phyloP scores from a whole-genome alignment of 2,888 invertebrate genomes.

The Argyra leucocephala region DNA sequence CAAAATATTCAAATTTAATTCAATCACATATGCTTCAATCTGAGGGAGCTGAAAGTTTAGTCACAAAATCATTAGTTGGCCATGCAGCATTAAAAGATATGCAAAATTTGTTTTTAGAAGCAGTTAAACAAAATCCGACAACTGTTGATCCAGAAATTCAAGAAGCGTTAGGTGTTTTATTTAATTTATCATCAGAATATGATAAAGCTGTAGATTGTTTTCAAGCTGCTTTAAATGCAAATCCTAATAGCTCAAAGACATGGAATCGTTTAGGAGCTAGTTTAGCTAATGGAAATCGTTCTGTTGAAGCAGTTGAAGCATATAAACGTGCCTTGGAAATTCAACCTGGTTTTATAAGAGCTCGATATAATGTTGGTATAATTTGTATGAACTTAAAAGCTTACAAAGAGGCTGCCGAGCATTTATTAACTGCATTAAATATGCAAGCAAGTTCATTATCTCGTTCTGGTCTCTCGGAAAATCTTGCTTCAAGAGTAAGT shows the following conservation, averaged over 20 bases:
- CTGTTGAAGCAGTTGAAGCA: slow-evolving; percentile 93
- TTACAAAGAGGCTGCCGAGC: slow-evolving; percentile 90
- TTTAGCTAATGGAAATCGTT: slow-evolving; percentile 85
- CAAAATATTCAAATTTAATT: slow-evolving; percentile 68
- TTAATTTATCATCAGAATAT: slow-evolving; percentile 88
- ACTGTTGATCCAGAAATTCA: slow-evolving; percentile 83
- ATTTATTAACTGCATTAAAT: slow-evolving; percentile 85
- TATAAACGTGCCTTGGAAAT: slow-evolving; percentile 84
- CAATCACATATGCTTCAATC: slow-evolving; percentile 45
- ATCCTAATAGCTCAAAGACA: slow-evolving; percentile 67
- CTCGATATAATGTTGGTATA: slow-evolving; percentile 94
- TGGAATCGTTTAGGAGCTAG: slow-evolving; percentile 98
- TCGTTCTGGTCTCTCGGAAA: slow-evolving; percentile 50
- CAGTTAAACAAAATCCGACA: slow-evolving; percentile 65
- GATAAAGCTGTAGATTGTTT: slow-evolving; percentile 97
- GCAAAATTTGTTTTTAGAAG: slow-evolving; percentile 65
- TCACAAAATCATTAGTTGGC: slow-evolving; percentile 46
- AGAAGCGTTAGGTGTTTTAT: slow-evolving; percentile 87
- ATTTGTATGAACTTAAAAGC: slow-evolving; percentile 93
- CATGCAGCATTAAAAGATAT: slow-evolving; percentile 49
- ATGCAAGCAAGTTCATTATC: slow-evolving; percentile 63
- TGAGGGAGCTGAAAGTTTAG: slow-evolving; percentile 23
- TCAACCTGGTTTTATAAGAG: slow-evolving; percentile 91
- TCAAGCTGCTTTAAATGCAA: slow-evolving; percentile 73
- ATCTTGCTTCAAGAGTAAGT: slow-evolving; percentile 40